Base-by-base conservation (phyloP, 2,888 invertebrate species). In the Rhogogaster chlorosoma region DNA sequence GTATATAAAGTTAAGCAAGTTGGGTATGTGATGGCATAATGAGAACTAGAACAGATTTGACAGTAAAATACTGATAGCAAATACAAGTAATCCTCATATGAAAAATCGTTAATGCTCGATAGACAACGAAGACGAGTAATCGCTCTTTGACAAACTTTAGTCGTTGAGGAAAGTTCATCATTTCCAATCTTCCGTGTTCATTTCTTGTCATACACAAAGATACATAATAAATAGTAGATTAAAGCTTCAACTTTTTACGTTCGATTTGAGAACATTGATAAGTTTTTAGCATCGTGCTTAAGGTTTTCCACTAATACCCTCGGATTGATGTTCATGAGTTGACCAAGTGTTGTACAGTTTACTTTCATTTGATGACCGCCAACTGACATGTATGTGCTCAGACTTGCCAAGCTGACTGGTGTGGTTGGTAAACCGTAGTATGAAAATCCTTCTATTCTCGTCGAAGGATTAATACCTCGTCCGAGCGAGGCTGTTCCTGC, bases 351-450 rank as follows among this genome's bases (percentile, higher is more conserved):
- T 15, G 94, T 92, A 75, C 95, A 93, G 12, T 94, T 94, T 86
- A 94, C 93, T 84, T 93, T 93, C 89, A 95, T 93, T 86, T 93
- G 91, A 18, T 93, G 94, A n/a, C 95, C 95, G 49, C 94, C 94
- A 80, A 95, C 93, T 0, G 95, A 94, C 93, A 96, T 94, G 0
- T 94, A 93, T 0, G 95, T 94, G 2, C 93, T 95, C 0, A 95
- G 93, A 9, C 94, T 92, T 0, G 91, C 90, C 71, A 94, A 92
- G 83, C 94, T 90, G 1, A 94, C 92, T 1, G 94, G 89, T 0
- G 93, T 89, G 0, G 89, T 89, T 0, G 95, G 94, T 84, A 91
- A 90, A 0, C 95, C 95, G 84, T 96, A 96, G 88, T 93, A 95
- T 0, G 95, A 95, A 87, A 92, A 94, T 49, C 85, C 86, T 22